These are phyloP conservation scores for Acrobasis suavella DNA, from an alignment of 2,888 invertebrate species.

Conservation along the genomic window DNA sequence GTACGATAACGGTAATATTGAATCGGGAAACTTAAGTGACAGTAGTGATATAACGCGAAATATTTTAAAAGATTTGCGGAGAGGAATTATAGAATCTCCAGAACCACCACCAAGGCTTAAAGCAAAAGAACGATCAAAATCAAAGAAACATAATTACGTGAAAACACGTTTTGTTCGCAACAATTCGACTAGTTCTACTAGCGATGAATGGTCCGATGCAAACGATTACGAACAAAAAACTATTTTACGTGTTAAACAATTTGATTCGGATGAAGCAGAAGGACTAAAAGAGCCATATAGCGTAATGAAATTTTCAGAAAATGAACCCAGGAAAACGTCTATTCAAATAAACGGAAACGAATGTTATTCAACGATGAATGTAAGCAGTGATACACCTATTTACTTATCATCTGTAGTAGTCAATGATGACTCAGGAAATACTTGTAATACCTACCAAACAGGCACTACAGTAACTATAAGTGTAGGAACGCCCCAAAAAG, in stretches of 20 bases:
- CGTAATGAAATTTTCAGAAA: constrained; percentile 53
- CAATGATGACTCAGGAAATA: constrained; percentile 78
- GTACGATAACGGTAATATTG: constrained; percentile 48
- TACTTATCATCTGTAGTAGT: constrained; percentile 89
- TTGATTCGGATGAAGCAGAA: constrained; percentile 75
- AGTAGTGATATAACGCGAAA: constrained; percentile 73
- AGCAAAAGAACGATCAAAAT: constrained; percentile 61
- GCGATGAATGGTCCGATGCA: constrained; percentile 78
- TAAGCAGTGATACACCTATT: constrained; percentile 85
- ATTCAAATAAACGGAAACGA: constrained; percentile 89
- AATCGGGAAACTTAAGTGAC: constrained; percentile 68
- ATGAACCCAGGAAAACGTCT: constrained; percentile 84
- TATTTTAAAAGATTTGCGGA: constrained; percentile 65
- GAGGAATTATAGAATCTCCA: constrained; percentile 71
- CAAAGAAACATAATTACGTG: constrained; percentile 76
- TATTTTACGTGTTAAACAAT: constrained; percentile 69
- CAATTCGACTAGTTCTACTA: constrained; percentile 73
- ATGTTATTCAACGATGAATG: constrained; percentile 89
- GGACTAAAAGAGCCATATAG: constrained; percentile 48
- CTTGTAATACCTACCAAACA: constrained; percentile 73
- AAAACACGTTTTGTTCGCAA: constrained; percentile 76
- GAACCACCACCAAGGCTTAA: constrained; percentile 76
- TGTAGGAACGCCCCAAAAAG: constrained; percentile 77
- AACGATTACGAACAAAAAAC: constrained; percentile 77
- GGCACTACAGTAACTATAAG: constrained; percentile 85